Base-by-base conservation (phyloP, 2,888 invertebrate genomes). In the Neria commutata region DNA sequence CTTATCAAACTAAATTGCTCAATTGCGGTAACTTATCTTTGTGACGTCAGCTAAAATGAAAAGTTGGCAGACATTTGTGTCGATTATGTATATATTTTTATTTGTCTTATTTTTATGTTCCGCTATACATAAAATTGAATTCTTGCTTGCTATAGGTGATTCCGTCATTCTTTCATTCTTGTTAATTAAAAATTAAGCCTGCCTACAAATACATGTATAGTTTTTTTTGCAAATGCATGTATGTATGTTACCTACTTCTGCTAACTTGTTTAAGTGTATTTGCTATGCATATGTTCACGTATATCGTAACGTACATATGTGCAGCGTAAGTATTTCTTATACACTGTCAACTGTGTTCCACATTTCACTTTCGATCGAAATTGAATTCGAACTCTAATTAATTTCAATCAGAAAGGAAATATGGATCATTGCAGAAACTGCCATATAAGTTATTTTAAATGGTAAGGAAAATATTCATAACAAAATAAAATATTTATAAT, bases 191-290 rank as follows among this genome's bases (percentile, higher is more conserved):
- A 29, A 11, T 29, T 5, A 8, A n/a, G n/a, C n/a, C n/a, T n/a
- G n/a, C n/a, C n/a, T n/a, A n/a, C n/a, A n/a, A n/a, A n/a, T n/a
- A 19, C 42, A 40, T 40, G 16, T 40, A 16, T 52, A 24, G 52
- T 40, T 40, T 40, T 40, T 52, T 52, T 40, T 40, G 40, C 40
- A 34, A 40, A 52, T 40, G 16, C 42, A 52, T 49, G 46, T 53
- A 54, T 56, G 63, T 37, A 58, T 58, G 63, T 8, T 29, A 65
- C 63, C 40, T 73, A 6, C 16, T 42, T 42, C 34, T 47, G 23
- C 17, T 29, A n/a, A 46, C 72, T 69, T 66, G 65, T 71, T 71
- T 71, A 71, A 70, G 60, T 54, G 40, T 45, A 17, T 33, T 51
- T 29, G 6, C 11, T 11, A 29, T 11, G 6, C 6, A 8, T 29